A percentile compares a stretch with the other conserved stretches of the same genome.
Evolutionary conservation across 2,888 invertebrate genomes (phyloP).

Genomic region (Stenotaenia linearis): DNA sequence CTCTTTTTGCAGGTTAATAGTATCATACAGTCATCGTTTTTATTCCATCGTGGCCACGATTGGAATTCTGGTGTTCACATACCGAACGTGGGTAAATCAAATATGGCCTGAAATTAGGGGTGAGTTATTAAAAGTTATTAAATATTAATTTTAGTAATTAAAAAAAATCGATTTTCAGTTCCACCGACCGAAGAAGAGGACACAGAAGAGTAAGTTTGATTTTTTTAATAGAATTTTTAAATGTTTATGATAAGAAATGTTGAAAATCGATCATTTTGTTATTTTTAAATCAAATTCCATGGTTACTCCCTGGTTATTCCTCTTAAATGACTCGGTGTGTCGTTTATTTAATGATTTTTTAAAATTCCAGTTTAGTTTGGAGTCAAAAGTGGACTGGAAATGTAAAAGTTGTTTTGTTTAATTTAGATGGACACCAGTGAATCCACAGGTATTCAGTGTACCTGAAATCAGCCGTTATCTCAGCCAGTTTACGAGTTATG

Average conservation of each 20-base stretch:
- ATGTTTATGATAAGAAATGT: too few relatives aligned
- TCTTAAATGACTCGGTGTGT: too few relatives aligned
- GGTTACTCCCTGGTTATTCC: too few relatives aligned
- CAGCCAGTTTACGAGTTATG: conserved; percentile 40
- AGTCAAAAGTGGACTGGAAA: background rate
- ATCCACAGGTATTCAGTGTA: conserved; percentile 46
- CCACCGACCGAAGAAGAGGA: conserved; percentile 38
- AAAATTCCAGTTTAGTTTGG: background rate
- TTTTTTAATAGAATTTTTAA: too few relatives aligned
- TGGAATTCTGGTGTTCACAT: conserved; percentile 42
- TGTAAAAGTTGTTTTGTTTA: conserved; percentile 30
- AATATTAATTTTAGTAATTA: conserved; percentile 14
- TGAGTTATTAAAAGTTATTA: conserved; percentile 26
- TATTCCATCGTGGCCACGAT: conserved; percentile 37
- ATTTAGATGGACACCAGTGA: conserved; percentile 47
- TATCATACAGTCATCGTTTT: conserved; percentile 38
- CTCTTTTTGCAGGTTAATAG: conserved; percentile 39
- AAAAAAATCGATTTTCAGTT: conserved; percentile 37
- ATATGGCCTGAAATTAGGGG: conserved; percentile 49
- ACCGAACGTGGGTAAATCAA: conserved; percentile 45
- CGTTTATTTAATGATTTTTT: too few relatives aligned
- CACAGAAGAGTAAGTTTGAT: conserved; percentile 38
- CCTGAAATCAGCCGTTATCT: conserved; percentile 45
- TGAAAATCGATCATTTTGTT: too few relatives aligned
- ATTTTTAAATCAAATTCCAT: too few relatives aligned